Conservation (phyloP, 2,113 vertebrate genomes). For the Pontoporia blainvillei region DNA sequence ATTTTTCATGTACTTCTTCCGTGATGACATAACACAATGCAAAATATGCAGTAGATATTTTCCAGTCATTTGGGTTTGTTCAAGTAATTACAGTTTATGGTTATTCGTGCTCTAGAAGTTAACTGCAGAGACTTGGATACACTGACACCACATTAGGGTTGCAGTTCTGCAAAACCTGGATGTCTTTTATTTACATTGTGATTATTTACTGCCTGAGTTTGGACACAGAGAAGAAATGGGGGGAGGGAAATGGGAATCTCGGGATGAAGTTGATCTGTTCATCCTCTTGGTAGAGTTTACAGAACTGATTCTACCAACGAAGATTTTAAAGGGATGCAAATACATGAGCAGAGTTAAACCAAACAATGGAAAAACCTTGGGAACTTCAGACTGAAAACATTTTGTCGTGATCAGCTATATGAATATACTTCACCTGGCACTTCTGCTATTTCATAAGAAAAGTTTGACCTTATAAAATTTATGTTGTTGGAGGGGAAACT, state of each 20-base stretch:
- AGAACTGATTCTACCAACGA: background rate
- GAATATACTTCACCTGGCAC: background rate
- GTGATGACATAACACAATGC: background rate
- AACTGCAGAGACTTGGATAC: background rate
- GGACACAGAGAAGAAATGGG: background rate
- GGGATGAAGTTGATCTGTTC: background rate
- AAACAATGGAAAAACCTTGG: slow-evolving; percentile 1
- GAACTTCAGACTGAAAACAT: slow-evolving; percentile 19
- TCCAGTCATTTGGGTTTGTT: background rate
- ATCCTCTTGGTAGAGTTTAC: background rate
- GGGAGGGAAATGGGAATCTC: background rate
- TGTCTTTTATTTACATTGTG: background rate
- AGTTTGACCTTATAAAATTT: background rate
- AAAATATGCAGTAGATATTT: background rate
- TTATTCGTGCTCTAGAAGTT: background rate
- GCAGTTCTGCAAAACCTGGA: background rate
- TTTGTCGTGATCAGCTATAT: background rate
- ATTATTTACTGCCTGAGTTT: background rate
- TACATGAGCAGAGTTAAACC: background rate
- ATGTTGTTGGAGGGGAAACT: background rate
- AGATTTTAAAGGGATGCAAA: slow-evolving; percentile 26
- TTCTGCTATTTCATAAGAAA: background rate
- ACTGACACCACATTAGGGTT: background rate
- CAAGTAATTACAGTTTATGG: background rate
- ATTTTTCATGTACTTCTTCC: background rate